phyloP scores from a whole-genome alignment of 2,113 vertebrate genomes.

The Lates calcarifer region DNA sequence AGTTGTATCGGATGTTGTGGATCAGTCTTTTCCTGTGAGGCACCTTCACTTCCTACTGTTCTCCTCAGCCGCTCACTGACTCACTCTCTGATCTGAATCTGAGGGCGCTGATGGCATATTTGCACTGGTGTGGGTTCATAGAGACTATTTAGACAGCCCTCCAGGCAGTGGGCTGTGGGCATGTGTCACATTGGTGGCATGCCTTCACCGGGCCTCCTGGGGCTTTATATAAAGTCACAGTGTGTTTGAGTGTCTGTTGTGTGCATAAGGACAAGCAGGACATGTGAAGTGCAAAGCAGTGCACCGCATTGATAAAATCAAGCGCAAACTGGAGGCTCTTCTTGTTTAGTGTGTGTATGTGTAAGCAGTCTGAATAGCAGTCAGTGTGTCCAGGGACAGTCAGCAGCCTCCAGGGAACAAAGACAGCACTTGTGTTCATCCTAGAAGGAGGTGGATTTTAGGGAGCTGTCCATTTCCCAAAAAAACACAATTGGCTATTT shows the following conservation, averaged over 20 bases:
- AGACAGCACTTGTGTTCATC: slow-evolving; percentile 42
- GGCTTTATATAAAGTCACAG: slow-evolving; percentile 6
- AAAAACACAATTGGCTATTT: slow-evolving; percentile 41
- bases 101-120: slow-evolving; percentile 47
- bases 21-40: background rate
- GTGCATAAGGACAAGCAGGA: slow-evolving; percentile 28
- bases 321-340: slow-evolving; percentile 1
- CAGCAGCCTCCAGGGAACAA: slow-evolving; percentile 56
- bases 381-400: slow-evolving; percentile 36
- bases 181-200: slow-evolving; percentile 51
- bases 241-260: slow-evolving; percentile 4
- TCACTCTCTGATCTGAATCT: slow-evolving; percentile 19
- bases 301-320: slow-evolving; percentile 8
- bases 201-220: slow-evolving; percentile 20
- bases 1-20: background rate
- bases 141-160: slow-evolving; percentile 28
- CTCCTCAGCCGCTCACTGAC: background rate
- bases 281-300: slow-evolving; percentile 11
- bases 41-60: background rate
- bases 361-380: slow-evolving; percentile 30
- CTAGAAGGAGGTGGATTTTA: slow-evolving; percentile 39
- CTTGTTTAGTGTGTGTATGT: slow-evolving; percentile 9
- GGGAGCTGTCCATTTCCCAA: slow-evolving; percentile 2
- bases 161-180: slow-evolving; percentile 28
- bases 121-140: slow-evolving; percentile 45